phyloP scores from a whole-genome alignment of 2,113 vertebrate species.

The Hystrix cristata region DNA sequence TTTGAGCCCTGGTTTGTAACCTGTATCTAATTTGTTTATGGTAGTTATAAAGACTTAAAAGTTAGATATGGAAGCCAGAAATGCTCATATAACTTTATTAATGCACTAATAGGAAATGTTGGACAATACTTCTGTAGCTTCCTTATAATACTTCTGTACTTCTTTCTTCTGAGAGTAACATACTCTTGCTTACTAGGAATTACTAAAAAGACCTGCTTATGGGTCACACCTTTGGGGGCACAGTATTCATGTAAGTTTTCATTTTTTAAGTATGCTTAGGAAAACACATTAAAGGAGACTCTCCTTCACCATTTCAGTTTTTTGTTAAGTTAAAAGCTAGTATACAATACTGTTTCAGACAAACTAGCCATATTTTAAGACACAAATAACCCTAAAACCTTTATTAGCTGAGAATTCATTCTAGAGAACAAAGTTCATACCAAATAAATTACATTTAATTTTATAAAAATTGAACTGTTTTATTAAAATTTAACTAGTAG shows the following conservation, averaged over 20 bases:
- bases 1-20: slow-evolving; percentile 45
- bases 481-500: slow-evolving; percentile 26
- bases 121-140: neutral
- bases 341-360: neutral
- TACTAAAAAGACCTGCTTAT: neutral
- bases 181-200: neutral
- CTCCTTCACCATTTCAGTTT: slow-evolving; percentile 45
- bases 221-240: neutral
- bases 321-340: slow-evolving; percentile 16
- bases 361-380: slow-evolving; percentile 32
- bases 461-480: slow-evolving; percentile 35
- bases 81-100: neutral
- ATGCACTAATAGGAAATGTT: neutral
- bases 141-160: neutral
- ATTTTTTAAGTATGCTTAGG: slow-evolving; percentile 36
- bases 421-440: slow-evolving; percentile 6
- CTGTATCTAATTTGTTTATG: neutral
- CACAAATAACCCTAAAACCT: slow-evolving; percentile 6
- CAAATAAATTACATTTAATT: slow-evolving; percentile 46
- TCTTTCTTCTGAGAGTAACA: slow-evolving; percentile 33
- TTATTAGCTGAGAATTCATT: neutral
- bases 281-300: slow-evolving; percentile 51
- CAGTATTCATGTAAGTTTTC: neutral
- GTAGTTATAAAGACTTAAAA: slow-evolving; percentile 18
- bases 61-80: neutral